Percentiles rank a stretch among this genome's conserved stretches.
phyloP scores from a whole-genome alignment of 2,797 vertebrate species.

The Sebastes diploproa region DNA sequence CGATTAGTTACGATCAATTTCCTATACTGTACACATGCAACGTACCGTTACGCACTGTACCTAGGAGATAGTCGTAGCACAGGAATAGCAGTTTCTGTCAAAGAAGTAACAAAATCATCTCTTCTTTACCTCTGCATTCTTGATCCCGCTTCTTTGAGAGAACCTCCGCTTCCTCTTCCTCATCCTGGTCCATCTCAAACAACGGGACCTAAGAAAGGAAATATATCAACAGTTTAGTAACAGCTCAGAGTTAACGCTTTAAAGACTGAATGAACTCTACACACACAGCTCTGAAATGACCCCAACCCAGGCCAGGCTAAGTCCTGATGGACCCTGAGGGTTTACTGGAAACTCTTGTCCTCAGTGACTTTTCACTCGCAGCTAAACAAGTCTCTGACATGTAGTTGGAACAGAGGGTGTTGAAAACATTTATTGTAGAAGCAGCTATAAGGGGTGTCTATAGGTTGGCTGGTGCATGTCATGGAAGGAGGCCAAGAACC shows the following conservation, averaged over 20 bases:
- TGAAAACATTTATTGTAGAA: not conserved
- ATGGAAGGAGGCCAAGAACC: not conserved
- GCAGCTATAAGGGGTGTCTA: not conserved
- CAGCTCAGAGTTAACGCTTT: not conserved
- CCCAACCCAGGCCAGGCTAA: not conserved
- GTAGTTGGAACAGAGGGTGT: not conserved
- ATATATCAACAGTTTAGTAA: not conserved
- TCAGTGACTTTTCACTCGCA: no score
- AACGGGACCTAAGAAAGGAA: slow-evolving; percentile 56
- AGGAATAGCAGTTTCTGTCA: rapidly evolving
- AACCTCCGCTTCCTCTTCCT: slow-evolving; percentile 45
- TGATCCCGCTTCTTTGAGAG: slow-evolving; percentile 6
- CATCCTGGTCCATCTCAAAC: slow-evolving; percentile 68
- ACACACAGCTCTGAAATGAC: not conserved
- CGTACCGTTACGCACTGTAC: no score
- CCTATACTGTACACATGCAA: not conserved
- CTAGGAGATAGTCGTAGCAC: no score
- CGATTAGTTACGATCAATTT: not conserved
- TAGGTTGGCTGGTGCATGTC: not conserved
- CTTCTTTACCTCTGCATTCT: slow-evolving; percentile 36
- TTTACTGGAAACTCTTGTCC: not conserved
- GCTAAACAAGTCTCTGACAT: not conserved
- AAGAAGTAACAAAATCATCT: not conserved
- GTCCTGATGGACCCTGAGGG: not conserved
- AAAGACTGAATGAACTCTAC: not conserved